phyloP scores from a whole-genome alignment of 2,113 vertebrate genomes.

The Xyrauchen texanus region DNA sequence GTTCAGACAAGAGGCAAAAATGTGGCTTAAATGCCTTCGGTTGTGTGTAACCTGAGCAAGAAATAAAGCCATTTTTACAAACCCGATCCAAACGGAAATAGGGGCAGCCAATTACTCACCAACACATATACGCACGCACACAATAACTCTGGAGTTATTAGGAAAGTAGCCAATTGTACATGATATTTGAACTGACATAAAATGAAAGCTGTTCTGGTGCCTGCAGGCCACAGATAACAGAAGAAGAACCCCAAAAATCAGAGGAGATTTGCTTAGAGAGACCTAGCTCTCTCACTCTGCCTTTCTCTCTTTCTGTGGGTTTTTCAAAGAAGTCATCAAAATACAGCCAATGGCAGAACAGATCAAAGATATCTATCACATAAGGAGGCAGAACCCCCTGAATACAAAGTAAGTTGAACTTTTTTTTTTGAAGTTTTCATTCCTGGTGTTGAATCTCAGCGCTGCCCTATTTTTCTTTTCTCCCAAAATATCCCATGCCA shows the following conservation, averaged over 20 bases:
- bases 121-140: no score
- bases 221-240: background rate
- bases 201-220: background rate
- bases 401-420: conserved; percentile 30
- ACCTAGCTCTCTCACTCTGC: background rate
- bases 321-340: conserved; percentile 19
- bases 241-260: background rate
- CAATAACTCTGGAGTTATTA: no score
- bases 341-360: conserved; percentile 26
- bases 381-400: conserved; percentile 20
- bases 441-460: background rate
- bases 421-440: conserved; percentile 5
- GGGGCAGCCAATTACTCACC: no score
- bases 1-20: no score
- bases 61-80: no score
- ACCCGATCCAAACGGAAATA: no score
- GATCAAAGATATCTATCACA: conserved; percentile 1
- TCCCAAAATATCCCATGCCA: background rate
- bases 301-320: background rate
- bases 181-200: no score
- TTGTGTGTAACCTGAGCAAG: no score
- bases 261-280: conserved; percentile 10
- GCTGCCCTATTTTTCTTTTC: background rate
- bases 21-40: no score
- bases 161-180: no score